phyloP scores from a whole-genome alignment of 2,888 invertebrate species.

The Drosophila anceps region DNA sequence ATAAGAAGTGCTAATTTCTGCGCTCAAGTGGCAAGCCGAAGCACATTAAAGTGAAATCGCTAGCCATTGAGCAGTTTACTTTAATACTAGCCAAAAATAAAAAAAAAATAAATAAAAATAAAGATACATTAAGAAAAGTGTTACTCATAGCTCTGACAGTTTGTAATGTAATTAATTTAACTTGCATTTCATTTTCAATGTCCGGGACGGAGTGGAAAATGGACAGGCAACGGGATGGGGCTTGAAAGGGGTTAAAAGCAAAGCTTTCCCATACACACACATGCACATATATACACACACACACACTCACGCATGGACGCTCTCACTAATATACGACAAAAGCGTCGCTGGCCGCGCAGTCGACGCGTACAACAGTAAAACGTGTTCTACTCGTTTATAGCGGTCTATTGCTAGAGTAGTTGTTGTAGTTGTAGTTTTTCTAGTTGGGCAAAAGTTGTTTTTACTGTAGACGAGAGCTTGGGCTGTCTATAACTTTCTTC shows the following conservation, averaged over 20 bases:
- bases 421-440: conserved; percentile 53
- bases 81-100: conserved; percentile 30
- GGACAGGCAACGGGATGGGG: conserved; percentile 46
- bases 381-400: conserved; percentile 75
- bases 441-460: conserved; percentile 80
- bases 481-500: conserved; percentile 75
- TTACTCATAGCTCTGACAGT: conserved; percentile 47
- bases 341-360: conserved; percentile 46
- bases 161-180: conserved; percentile 72
- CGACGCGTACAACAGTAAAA: conserved; percentile 71
- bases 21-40: conserved; percentile 36
- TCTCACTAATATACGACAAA: conserved; percentile 16
- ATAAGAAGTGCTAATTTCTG: conserved; percentile 71
- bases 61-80: conserved; percentile 46
- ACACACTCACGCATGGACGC: conserved; percentile 23
- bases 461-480: conserved; percentile 74
- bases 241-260: conserved; percentile 43
- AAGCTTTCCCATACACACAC: conserved; percentile 69
- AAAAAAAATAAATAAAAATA: conserved; percentile 9
- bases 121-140: conserved; percentile 27
- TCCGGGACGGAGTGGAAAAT: conserved; percentile 73
- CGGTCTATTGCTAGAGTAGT: conserved; percentile 27
- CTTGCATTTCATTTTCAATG: conserved; percentile 77
- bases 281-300: conserved; percentile 2
- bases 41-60: conserved; percentile 71